Evolutionary conservation across 2,888 invertebrate species (phyloP).

Genomic region (Chymomyza amoena): DNA sequence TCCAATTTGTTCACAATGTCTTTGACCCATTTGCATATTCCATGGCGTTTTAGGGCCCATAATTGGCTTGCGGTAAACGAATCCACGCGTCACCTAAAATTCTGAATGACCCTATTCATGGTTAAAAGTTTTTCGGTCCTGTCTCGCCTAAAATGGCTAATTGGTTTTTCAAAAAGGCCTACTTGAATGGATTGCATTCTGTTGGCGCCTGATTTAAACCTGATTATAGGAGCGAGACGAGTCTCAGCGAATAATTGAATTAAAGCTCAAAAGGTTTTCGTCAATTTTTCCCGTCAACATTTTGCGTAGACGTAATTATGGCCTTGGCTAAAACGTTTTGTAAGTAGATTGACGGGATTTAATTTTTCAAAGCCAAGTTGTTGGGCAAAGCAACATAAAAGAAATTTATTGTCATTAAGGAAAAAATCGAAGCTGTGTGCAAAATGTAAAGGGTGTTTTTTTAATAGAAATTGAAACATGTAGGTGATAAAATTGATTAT

Average conservation of each 20-base stretch:
- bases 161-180: conserved; percentile 58
- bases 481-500: too few species aligned
- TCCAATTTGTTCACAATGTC: not conserved
- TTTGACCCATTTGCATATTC: not conserved
- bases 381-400: not conserved
- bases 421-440: not conserved
- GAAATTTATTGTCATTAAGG: not conserved
- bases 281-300: not conserved
- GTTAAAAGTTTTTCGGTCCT: not conserved
- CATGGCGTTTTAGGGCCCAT: not conserved
- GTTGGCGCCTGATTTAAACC: conserved; percentile 16
- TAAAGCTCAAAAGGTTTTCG: conserved; percentile 30
- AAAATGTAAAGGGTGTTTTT: too few species aligned
- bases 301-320: not conserved
- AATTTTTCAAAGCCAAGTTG: not conserved
- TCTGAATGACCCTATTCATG: not conserved
- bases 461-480: too few species aligned
- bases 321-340: not conserved
- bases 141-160: conserved; percentile 51
- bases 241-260: conserved; percentile 56
- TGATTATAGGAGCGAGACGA: conserved; percentile 49
- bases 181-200: conserved; percentile 49
- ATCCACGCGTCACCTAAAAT: not conserved
- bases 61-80: not conserved
- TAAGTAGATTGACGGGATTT: not conserved